Evolutionary conservation across 2,888 invertebrate genomes (phyloP).

Genomic region (Ellobium chinense): DNA sequence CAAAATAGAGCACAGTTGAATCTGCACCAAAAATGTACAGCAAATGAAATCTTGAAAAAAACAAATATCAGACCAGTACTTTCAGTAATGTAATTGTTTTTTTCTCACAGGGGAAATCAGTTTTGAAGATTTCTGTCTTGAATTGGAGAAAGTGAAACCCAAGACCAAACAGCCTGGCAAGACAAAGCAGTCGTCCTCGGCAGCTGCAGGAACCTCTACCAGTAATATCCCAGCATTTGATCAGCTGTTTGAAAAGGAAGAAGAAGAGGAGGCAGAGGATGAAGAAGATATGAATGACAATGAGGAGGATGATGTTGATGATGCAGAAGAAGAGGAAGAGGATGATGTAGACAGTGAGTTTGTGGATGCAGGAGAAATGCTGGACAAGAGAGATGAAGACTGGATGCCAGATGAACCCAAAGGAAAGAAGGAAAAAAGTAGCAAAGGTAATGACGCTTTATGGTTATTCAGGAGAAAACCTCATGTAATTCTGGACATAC

Average conservation of each 20-base stretch:
- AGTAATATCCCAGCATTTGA: slow-evolving; percentile 30
- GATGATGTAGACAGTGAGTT: background rate
- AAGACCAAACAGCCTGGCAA: background rate
- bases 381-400: slow-evolving; percentile 20
- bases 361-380: slow-evolving; percentile 29
- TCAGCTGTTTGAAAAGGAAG: slow-evolving; percentile 2
- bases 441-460: too few relatives aligned
- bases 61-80: too few relatives aligned
- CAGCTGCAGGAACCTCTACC: background rate
- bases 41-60: too few relatives aligned
- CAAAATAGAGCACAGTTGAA: too few relatives aligned
- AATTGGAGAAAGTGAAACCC: slow-evolving; percentile 34
- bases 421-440: slow-evolving; percentile 21
- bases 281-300: slow-evolving; percentile 14
- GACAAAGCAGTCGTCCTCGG: background rate
- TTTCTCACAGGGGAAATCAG: slow-evolving; percentile 31
- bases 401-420: slow-evolving; percentile 38
- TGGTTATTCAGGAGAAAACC: too few relatives aligned
- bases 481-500: too few relatives aligned
- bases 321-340: slow-evolving; percentile 24
- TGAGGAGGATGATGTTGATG: slow-evolving; percentile 24
- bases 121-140: slow-evolving; percentile 42
- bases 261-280: slow-evolving; percentile 3
- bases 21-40: too few relatives aligned
- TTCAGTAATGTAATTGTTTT: too few relatives aligned